Evolutionary conservation across 2,113 vertebrate species (phyloP).

Genomic region (Penelope pileata): DNA sequence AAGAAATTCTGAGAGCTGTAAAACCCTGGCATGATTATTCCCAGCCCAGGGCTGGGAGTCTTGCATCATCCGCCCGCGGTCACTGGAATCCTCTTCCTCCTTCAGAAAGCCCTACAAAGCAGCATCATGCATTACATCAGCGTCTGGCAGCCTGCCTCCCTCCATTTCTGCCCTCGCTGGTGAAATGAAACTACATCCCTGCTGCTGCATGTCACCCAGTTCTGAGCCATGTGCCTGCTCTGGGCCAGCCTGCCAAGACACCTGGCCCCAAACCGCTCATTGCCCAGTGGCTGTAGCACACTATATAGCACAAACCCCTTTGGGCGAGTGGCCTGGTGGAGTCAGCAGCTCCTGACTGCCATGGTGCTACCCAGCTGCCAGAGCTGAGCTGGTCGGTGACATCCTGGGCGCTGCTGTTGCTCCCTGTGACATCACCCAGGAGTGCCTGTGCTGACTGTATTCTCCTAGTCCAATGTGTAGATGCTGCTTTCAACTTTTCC

Average conservation of each 20-base stretch:
- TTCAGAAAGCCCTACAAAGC: not conserved
- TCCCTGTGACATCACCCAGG: accelerated
- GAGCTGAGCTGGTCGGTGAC: not conserved
- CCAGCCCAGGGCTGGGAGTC: not conserved
- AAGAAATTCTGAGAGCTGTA: not conserved
- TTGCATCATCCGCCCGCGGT: not conserved
- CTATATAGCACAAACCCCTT: accelerated
- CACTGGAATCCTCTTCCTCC: not conserved
- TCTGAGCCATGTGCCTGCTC: accelerated
- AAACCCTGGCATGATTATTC: not conserved
- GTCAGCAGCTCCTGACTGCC: not conserved
- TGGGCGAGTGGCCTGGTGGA: not conserved
- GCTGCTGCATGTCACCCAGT: not conserved
- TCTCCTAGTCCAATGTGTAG: not conserved
- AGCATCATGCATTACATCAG: not conserved
- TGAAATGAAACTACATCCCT: not conserved
- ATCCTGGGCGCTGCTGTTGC: not conserved
- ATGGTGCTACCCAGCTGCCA: accelerated
- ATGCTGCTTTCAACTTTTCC: not conserved
- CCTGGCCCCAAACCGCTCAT: not conserved
- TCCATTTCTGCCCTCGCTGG: not conserved
- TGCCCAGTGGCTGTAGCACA: accelerated
- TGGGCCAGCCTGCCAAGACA: not conserved
- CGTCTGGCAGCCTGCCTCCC: not conserved
- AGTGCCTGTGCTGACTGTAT: not conserved